Evolutionary conservation across 2,797 vertebrate species (phyloP).

Genomic region (Malurus leucopterus): DNA sequence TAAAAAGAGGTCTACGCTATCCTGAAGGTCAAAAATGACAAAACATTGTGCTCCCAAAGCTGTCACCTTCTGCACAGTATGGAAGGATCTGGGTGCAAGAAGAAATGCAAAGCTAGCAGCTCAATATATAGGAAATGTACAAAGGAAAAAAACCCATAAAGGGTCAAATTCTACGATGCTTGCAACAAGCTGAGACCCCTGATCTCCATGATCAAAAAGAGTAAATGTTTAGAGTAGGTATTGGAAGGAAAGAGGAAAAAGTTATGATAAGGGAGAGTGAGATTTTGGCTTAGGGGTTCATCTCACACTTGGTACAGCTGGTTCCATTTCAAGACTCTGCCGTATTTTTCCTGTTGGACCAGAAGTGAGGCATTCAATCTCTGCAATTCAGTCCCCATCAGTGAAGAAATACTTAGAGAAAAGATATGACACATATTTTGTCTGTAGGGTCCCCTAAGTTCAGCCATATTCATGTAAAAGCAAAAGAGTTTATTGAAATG

Average conservation of each 20-base stretch:
- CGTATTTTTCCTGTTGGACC: neutral
- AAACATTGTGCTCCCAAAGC: constrained; percentile 8
- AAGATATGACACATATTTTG: neutral
- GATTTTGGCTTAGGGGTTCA: neutral
- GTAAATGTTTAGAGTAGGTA: neutral
- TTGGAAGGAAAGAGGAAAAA: neutral
- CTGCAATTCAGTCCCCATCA: neutral
- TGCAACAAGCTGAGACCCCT: neutral
- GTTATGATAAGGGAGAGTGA: neutral
- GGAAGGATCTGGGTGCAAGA: neutral
- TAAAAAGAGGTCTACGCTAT: constrained; percentile 29
- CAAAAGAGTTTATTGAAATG: neutral
- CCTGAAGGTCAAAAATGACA: constrained; percentile 46
- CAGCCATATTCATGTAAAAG: neutral
- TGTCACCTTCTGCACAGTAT: constrained; percentile 30
- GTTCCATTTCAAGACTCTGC: neutral
- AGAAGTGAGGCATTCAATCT: neutral
- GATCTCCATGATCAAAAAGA: neutral
- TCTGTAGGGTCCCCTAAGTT: neutral
- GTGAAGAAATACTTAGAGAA: neutral
- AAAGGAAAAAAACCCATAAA: neutral
- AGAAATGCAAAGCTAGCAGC: constrained; percentile 5
- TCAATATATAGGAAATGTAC: neutral
- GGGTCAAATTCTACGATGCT: neutral
- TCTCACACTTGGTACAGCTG: neutral